Percentiles rank a stretch among this genome's conserved stretches.
Evolutionary conservation across 2,113 vertebrate species (phyloP).

Genomic region (Elephantulus edwardii): DNA sequence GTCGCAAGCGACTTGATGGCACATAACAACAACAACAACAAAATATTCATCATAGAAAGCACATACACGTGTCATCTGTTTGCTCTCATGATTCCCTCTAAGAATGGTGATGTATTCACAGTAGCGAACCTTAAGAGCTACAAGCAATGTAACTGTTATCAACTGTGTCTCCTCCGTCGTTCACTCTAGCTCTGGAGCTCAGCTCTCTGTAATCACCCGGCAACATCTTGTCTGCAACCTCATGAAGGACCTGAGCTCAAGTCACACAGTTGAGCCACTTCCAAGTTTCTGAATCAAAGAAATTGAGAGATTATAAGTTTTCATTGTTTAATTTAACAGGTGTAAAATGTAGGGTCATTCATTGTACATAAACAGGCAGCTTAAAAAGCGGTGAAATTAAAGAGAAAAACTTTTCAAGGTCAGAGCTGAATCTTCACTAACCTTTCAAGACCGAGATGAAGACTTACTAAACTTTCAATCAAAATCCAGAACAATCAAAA

Average conservation of each 20-base stretch:
- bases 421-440: neutral
- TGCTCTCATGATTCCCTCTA: too few relatives aligned
- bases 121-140: too few relatives aligned
- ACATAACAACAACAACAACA: too few relatives aligned
- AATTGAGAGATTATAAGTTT: neutral
- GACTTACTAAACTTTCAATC: neutral
- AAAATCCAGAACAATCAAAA: neutral
- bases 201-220: too few relatives aligned
- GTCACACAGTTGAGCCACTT: too few relatives aligned
- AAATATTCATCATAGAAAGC: too few relatives aligned
- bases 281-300: neutral
- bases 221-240: neutral
- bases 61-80: too few relatives aligned
- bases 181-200: too few relatives aligned
- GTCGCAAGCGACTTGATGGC: too few relatives aligned
- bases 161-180: too few relatives aligned
- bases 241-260: neutral
- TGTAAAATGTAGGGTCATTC: neutral
- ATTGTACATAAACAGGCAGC: neutral
- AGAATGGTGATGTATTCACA: too few relatives aligned
- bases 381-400: neutral
- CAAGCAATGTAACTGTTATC: too few relatives aligned
- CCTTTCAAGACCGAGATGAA: neutral
- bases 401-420: neutral
- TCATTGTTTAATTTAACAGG: neutral